Percentiles rank a stretch among this genome's conserved stretches.
These are phyloP conservation scores for Lithophane ornitopus DNA, from an alignment of 2,888 invertebrate species.

Conservation along the genomic window DNA sequence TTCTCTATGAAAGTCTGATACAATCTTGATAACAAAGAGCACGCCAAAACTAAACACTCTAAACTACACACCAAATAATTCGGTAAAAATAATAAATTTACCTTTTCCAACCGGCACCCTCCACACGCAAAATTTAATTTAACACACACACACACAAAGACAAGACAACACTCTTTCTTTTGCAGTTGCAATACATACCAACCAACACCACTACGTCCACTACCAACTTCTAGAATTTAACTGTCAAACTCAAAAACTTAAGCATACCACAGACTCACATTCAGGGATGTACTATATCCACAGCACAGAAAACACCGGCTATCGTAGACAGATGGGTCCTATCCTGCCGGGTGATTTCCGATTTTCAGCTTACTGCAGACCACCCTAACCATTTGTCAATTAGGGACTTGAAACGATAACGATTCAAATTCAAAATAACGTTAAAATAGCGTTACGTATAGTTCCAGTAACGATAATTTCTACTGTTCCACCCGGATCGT, in stretches of 20 bases:
- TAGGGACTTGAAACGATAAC: too few relatives aligned
- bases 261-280: background rate
- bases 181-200: constrained; percentile 5
- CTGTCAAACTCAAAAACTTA: constrained; percentile 20
- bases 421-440: too few relatives aligned
- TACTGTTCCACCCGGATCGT: too few relatives aligned
- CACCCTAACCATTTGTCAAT: constrained; percentile 6
- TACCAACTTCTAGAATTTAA: constrained; percentile 31
- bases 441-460: too few relatives aligned
- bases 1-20: constrained; percentile 4
- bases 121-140: constrained; percentile 41
- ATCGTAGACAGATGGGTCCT: too few relatives aligned
- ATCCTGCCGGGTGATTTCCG: background rate
- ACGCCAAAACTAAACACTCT: background rate
- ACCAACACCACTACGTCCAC: background rate
- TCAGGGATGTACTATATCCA: background rate
- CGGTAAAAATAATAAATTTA: constrained; percentile 2
- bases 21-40: background rate
- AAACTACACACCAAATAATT: background rate
- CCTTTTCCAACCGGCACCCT: constrained; percentile 52
- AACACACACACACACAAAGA: constrained; percentile 62
- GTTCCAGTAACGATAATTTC: too few relatives aligned
- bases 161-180: background rate
- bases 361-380: constrained; percentile 10
- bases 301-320: background rate